Evolutionary conservation across 2,113 vertebrate species (phyloP).

Genomic region (Hylia prasina): DNA sequence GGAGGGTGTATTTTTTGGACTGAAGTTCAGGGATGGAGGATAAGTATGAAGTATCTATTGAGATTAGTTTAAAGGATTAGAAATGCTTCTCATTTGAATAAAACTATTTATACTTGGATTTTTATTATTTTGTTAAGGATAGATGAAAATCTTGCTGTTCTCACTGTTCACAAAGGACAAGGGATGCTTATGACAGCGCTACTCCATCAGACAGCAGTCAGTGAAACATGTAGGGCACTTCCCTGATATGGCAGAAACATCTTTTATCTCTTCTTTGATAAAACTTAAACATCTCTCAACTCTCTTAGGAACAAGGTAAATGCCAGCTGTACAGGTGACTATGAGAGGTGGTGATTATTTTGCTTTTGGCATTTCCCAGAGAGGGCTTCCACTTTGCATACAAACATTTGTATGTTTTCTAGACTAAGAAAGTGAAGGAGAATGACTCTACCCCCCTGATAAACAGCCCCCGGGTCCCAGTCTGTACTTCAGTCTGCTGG

Average conservation of each 20-base stretch:
- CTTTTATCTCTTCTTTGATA: background rate
- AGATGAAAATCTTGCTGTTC: background rate
- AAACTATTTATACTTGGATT: background rate
- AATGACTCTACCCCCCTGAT: background rate
- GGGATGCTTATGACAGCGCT: background rate
- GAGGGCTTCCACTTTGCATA: background rate
- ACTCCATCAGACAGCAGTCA: background rate
- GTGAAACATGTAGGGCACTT: background rate
- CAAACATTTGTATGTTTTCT: background rate
- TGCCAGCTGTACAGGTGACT: background rate
- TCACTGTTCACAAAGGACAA: background rate
- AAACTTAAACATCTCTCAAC: background rate
- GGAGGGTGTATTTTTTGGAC: background rate
- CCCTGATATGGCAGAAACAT: background rate
- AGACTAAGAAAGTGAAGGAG: background rate
- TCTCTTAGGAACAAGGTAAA: background rate
- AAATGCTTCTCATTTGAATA: background rate
- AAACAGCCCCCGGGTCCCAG: background rate
- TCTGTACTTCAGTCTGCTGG: accelerated
- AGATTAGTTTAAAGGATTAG: background rate
- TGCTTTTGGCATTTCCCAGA: background rate
- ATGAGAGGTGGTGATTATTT: background rate
- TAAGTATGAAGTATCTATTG: background rate
- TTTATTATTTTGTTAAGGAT: background rate
- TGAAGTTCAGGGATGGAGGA: background rate